A percentile compares a stretch with the other conserved stretches of the same genome.
These are phyloP conservation scores for Corydoras maculifer DNA, from an alignment of 2,113 vertebrate genomes.

Conservation along the genomic window DNA sequence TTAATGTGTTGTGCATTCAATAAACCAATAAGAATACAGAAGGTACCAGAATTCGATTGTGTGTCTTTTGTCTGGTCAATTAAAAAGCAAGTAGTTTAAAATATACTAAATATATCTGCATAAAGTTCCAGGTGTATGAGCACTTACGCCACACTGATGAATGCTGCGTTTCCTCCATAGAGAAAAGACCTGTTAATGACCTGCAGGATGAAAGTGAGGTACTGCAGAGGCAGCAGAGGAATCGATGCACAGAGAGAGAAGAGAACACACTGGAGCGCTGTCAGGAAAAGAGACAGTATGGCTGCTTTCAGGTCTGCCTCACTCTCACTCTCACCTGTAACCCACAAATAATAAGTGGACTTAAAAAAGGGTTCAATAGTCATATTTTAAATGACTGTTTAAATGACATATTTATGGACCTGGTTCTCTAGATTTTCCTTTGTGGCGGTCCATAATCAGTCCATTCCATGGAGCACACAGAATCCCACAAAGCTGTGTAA, in stretches of 20 bases:
- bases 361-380: background rate
- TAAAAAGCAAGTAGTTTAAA: background rate
- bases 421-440: conserved; percentile 54
- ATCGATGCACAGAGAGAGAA: conserved; percentile 76
- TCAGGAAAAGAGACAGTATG: conserved; percentile 75
- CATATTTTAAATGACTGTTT: background rate
- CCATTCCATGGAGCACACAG: conserved; percentile 91
- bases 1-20: background rate
- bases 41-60: too few species aligned
- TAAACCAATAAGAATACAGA: too few species aligned
- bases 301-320: conserved; percentile 66
- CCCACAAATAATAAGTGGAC: background rate
- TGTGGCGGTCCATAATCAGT: conserved; percentile 81
- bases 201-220: conserved; percentile 80
- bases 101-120: too few species aligned
- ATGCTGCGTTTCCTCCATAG: conserved; percentile 80
- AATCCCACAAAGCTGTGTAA: conserved; percentile 85
- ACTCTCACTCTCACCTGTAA: conserved; percentile 49
- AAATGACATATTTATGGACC: conserved; percentile 43
- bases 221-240: conserved; percentile 71
- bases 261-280: conserved; percentile 68
- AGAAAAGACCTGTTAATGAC: conserved; percentile 89
- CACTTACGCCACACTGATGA: conserved; percentile 84
- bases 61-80: too few species aligned
- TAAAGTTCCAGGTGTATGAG: too few species aligned